Conservation (phyloP, 92 coral and sea anemone genomes). For the Palythoa grandiflora region DNA sequence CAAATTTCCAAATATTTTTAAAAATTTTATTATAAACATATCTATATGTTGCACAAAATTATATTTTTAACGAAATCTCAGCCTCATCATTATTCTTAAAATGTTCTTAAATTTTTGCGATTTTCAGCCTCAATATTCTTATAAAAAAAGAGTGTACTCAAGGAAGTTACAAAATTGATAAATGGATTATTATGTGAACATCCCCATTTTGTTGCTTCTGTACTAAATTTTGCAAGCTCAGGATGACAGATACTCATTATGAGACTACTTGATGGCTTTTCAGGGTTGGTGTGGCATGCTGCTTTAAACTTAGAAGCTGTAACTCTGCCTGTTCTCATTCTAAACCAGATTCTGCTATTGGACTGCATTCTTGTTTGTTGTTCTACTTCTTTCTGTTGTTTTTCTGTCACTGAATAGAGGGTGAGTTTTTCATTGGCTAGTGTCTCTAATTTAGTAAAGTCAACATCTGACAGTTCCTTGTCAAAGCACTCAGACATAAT, state of each 20-base stretch:
- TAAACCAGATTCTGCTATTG: slow-evolving; percentile 49
- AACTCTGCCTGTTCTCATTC: slow-evolving; percentile 63
- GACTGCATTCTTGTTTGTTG: slow-evolving; percentile 45
- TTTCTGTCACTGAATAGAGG: slow-evolving; percentile 23
- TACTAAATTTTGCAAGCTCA: slow-evolving; percentile 57
- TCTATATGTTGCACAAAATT: no score
- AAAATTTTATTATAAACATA: no score
- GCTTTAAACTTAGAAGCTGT: slow-evolving; percentile 58
- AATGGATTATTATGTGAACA: slow-evolving; percentile 43
- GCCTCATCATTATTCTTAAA: no score
- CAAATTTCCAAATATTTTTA: no score
- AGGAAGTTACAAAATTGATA: slow-evolving; percentile 22
- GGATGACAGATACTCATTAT: slow-evolving; percentile 63
- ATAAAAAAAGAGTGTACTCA: not conserved
- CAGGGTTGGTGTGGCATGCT: slow-evolving; percentile 58
- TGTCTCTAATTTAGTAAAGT: slow-evolving; percentile 23
- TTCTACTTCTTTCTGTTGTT: slow-evolving; percentile 44
- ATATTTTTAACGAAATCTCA: no score
- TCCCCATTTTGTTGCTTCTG: slow-evolving; percentile 59
- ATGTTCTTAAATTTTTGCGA: no score
- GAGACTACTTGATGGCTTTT: slow-evolving; percentile 57
- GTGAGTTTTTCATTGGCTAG: slow-evolving; percentile 33
- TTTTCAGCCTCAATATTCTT: no score
- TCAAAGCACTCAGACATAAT: slow-evolving; percentile 23
- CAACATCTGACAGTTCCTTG: slow-evolving; percentile 26